A percentile compares a stretch with the other conserved stretches of the same genome.
Evolutionary conservation across 2,888 invertebrate species (phyloP).

Genomic region (Diadromus collaris): DNA sequence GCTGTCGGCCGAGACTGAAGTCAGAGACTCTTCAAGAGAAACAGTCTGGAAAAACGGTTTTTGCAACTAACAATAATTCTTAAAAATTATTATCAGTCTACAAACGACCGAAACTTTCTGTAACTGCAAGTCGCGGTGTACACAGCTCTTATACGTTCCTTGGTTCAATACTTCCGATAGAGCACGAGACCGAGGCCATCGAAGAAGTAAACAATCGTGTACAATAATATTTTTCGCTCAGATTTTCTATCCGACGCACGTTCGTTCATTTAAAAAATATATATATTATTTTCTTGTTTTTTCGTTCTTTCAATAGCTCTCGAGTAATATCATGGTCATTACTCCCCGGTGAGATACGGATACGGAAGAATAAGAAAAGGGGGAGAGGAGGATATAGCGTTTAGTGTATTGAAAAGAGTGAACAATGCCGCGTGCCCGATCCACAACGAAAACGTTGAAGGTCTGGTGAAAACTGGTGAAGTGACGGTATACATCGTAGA

Average conservation of each 20-base stretch:
- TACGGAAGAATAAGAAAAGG: conserved; percentile 11
- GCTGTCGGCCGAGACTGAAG: too few relatives aligned
- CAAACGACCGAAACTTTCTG: too few relatives aligned
- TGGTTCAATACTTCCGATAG: background rate
- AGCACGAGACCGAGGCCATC: background rate
- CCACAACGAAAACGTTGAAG: conserved; percentile 32
- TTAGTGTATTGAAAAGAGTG: conserved; percentile 28
- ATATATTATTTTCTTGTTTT: too few relatives aligned
- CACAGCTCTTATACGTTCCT: background rate
- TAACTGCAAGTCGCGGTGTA: background rate
- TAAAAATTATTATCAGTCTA: too few relatives aligned
- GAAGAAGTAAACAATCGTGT: background rate
- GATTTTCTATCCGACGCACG: conserved; percentile 27
- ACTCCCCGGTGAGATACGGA: conserved; percentile 8
- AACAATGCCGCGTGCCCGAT: conserved; percentile 39
- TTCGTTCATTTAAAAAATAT: conserved; percentile 31
- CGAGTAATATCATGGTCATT: conserved; percentile 40
- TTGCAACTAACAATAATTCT: too few relatives aligned
- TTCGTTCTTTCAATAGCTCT: conserved; percentile 1
- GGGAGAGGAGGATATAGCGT: conserved; percentile 7
- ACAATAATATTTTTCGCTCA: conserved; percentile 2
- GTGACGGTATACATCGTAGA: conserved; percentile 26
- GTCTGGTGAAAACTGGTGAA: conserved; percentile 36
- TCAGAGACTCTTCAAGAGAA: too few relatives aligned
- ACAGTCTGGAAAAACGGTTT: too few relatives aligned